A percentile compares a stretch with the other conserved stretches of the same genome.
phyloP scores from a whole-genome alignment of 2,888 invertebrate genomes.

The Trilocha varians region DNA sequence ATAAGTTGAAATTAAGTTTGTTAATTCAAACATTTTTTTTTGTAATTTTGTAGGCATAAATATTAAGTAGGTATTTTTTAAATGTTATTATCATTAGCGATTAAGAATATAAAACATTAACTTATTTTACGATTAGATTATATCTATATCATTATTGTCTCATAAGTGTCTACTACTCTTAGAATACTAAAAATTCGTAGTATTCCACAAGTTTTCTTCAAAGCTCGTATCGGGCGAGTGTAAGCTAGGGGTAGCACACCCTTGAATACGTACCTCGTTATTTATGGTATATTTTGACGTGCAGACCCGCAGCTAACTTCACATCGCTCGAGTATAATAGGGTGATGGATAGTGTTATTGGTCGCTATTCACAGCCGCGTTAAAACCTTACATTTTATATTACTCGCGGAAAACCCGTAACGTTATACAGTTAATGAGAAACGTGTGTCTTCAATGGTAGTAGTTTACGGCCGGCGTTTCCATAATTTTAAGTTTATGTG shows the following conservation, averaged over 20 bases:
- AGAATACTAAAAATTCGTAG: too few relatives aligned
- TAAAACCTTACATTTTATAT: constrained; percentile 45
- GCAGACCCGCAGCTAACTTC: constrained; percentile 62
- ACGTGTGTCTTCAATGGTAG: constrained; percentile 28
- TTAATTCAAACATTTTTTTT: too few relatives aligned
- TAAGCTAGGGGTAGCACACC: constrained; percentile 38
- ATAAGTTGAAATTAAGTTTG: too few relatives aligned
- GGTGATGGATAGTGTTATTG: constrained; percentile 72
- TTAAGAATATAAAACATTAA: too few relatives aligned
- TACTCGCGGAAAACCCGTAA: constrained; percentile 43
- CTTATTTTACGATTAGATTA: too few relatives aligned
- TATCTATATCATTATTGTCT: too few relatives aligned
- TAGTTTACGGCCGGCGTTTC: constrained; percentile 33
- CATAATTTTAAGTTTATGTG: constrained; percentile 26
- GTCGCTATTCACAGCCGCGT: constrained; percentile 57
- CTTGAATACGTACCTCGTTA: constrained; percentile 53
- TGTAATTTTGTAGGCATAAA: too few relatives aligned
- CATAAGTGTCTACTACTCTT: too few relatives aligned
- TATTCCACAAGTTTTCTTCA: not conserved
- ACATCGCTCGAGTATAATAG: constrained; percentile 59
- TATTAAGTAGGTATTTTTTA: too few relatives aligned
- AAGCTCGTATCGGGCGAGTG: constrained; percentile 8
- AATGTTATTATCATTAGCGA: too few relatives aligned
- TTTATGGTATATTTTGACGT: constrained; percentile 73
- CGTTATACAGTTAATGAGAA: constrained; percentile 21